A percentile compares a stretch with the other conserved stretches of the same genome.
Evolutionary conservation across 2,888 invertebrate genomes (phyloP).

Genomic region (Galeopsomyia nigrocyanea): DNA sequence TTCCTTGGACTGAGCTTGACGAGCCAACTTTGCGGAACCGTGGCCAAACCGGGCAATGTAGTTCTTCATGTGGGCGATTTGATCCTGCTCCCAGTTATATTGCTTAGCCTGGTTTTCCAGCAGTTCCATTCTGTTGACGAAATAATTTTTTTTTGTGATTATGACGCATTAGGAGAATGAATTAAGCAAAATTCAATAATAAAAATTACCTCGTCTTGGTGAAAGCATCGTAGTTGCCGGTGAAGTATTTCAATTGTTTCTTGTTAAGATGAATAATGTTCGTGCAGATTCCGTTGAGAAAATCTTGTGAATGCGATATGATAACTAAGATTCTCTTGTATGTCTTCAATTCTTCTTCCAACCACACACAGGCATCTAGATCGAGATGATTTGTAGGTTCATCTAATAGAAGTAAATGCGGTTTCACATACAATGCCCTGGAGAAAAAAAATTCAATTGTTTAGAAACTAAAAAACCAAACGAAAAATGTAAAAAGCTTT

Average conservation of each 20-base stretch:
- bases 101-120: conserved; percentile 99
- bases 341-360: conserved; percentile 96
- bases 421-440: conserved; percentile 96
- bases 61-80: conserved; percentile 99
- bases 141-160: background rate
- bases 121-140: conserved; percentile 80
- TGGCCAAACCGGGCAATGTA: conserved; percentile 99
- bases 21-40: conserved; percentile 97
- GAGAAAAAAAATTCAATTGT: conserved; percentile 29
- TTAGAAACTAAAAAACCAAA: conserved; percentile 62
- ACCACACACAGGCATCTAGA: conserved; percentile 99
- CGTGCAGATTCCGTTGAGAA: conserved; percentile 96
- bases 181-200: background rate
- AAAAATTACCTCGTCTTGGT: conserved; percentile 77
- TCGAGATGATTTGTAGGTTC: conserved; percentile 99
- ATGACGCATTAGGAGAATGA: background rate
- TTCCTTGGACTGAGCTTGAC: conserved; percentile 99
- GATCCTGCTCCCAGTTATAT: conserved; percentile 99
- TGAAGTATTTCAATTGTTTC: conserved; percentile 93
- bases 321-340: conserved; percentile 97
- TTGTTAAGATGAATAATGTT: conserved; percentile 97
- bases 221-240: conserved; percentile 97
- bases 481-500: conserved; percentile 11
- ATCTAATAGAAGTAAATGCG: conserved; percentile 94
- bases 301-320: conserved; percentile 99